Evolutionary conservation across 2,113 vertebrate species (phyloP), one percentile per base, ranked within the genome.

Genomic region (Menidia beryllina): DNA sequence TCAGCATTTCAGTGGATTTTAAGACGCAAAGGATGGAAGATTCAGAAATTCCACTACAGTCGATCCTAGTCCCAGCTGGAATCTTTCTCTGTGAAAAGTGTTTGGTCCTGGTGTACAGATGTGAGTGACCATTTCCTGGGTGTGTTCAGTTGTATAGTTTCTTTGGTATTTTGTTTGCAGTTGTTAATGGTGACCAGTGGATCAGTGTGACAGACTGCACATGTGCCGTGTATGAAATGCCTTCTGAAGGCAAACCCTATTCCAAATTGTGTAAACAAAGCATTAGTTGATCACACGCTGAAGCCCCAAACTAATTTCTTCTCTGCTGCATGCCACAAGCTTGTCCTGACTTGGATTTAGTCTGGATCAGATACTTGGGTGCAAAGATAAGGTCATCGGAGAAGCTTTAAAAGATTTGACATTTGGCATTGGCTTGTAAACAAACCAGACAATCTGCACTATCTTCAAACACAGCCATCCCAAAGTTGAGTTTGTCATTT

Each of bases 301-400:
- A 15, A 6, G 10, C 34, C 38, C 41, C 7, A 45, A 39, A 49
- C 41, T 45, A 53, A 68, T 81, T 71, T 65, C 21, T 43, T 38
- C 63, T 30, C 26, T 9, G 57, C 8, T 52, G 30, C 23, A 19
- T 0, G 4, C 17, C 23, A 52, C 47, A 38, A 53, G 41, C 24
- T 60, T 71, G 67, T 82, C 86, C 76, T 63, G 78, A 74, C 63
- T 55, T 62, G 62, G 15, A 61, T 77, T 34, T 72, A 24, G 75
- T 80, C 70, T 89, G 54, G 66, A 82, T 87, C 78, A 80, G 57
- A 84, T 87, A 75, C 63, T 53, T 59, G 47, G 67, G 26, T 39
- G 30, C 25, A 17, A 12, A 52, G 69, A 82, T 85, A 61, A 65
- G 53, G 52, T 70, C 65, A 56, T 20, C 30, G 36, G 41, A 78